Conservation (phyloP, 2,797 vertebrate species). For the Hipposideros larvatus region DNA sequence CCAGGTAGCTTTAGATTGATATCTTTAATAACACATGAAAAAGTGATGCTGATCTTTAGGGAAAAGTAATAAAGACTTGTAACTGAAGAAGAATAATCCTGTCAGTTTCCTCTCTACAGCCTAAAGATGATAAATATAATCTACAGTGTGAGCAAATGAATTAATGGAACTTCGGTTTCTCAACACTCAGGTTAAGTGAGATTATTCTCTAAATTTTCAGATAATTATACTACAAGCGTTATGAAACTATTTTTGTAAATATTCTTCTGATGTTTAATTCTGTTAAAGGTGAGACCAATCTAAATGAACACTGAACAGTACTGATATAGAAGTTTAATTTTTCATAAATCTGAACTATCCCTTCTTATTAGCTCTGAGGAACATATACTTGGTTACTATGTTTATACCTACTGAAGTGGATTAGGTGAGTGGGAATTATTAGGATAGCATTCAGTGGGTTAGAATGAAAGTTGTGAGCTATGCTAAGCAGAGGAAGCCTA, state of each 20-base stretch:
- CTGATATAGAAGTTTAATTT: background rate
- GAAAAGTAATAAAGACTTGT: slow-evolving; percentile 64
- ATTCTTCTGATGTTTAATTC: background rate
- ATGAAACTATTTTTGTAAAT: slow-evolving; percentile 15
- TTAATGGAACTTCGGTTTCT: slow-evolving; percentile 37
- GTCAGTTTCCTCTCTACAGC: background rate
- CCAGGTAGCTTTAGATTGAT: slow-evolving; percentile 76
- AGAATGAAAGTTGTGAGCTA: background rate
- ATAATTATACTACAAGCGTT: background rate
- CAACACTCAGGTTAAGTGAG: background rate
- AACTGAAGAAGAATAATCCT: slow-evolving; percentile 59
- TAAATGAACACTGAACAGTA: background rate
- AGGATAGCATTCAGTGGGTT: background rate
- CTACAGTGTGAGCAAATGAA: background rate
- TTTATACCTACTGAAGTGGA: background rate
- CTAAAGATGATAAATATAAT: slow-evolving; percentile 42
- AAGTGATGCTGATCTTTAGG: slow-evolving; percentile 55
- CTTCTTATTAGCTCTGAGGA: background rate
- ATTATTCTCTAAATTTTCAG: background rate
- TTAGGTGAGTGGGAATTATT: background rate
- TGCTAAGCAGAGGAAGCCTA: background rate
- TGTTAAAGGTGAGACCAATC: background rate
- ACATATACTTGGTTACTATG: background rate
- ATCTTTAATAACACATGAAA: slow-evolving; percentile 68
- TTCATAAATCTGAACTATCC: background rate